Evolutionary conservation across 2,797 vertebrate genomes (phyloP), one percentile per base, ranked within the genome.

Genomic region (Morus bassanus): DNA sequence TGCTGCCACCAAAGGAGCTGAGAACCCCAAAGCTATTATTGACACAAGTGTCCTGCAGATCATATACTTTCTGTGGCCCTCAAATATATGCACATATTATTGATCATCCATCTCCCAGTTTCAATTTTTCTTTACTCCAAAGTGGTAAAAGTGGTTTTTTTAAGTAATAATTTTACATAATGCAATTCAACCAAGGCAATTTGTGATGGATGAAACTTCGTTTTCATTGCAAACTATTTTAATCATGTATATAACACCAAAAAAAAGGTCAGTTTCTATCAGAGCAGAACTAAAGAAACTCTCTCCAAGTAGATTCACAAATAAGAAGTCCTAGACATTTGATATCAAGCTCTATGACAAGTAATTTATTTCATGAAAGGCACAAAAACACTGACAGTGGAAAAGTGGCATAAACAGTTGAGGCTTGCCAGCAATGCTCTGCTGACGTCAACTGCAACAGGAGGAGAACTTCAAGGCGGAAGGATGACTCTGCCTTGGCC

Each of bases 361-460:
- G 18, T 14, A 46, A 45, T 61, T 78, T 54, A 6, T 89, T 81
- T 76, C n/a, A 73, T 5, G 33, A 76, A 33, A 9, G n/a, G 65
- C 61, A 67, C 16, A 63, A 69, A 72, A 61, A 13, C 17, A 68
- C 17, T 48, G 10, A 12, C 23, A n/a, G 39, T 13, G 50, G 30
- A 19, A 50, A 89, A 83, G 50, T 24, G 11, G 13, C 35, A 59
- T 8, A 37, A 81, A n/a, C 4, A 63, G 13, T 2, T 39, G 57
- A 65, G 24, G 41, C 9, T 70, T 51, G 33, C 28, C 57, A 84
- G 54, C 16, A 76, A 9, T 13, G 39, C 17, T 88, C 60, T 87
- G 37, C 45, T 0, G 0, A 60, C 0, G 7, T 6, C 28, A 37
- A 21, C 1, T 7, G 46, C 51, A 64, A 63, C 41, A 67, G 59